These are phyloP conservation scores for Scophthalmus maximus DNA, from an alignment of 2,113 vertebrate genomes.

Conservation along the genomic window DNA sequence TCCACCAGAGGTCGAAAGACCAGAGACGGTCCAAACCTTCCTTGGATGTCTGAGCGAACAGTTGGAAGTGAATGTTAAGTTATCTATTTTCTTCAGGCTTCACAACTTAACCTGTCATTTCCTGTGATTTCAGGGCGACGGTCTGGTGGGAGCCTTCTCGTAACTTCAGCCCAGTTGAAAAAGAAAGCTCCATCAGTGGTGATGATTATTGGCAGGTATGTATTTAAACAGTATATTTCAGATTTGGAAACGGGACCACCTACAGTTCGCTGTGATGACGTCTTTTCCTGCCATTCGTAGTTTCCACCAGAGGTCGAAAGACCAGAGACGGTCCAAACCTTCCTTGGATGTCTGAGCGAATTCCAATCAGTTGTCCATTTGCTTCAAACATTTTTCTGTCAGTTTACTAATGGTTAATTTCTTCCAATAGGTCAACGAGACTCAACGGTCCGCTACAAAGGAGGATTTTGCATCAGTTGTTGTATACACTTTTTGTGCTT, in stretches of 20 bases:
- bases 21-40: conserved; percentile 62
- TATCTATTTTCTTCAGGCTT: too few species aligned
- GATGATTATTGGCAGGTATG: background rate
- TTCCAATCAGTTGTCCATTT: fast-evolving
- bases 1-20: conserved; percentile 58
- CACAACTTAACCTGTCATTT: background rate
- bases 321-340: conserved; percentile 60
- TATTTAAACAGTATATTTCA: background rate
- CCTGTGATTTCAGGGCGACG: background rate
- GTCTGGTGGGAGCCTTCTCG: too few species aligned
- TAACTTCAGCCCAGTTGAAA: too few species aligned
- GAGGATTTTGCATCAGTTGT: background rate
- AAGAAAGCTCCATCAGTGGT: too few species aligned
- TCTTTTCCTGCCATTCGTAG: conserved; percentile 62
- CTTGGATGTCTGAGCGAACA: conserved; percentile 54
- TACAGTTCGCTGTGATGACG: conserved; percentile 53
- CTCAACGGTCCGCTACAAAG: background rate
- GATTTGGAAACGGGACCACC: background rate
- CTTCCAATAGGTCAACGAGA: background rate
- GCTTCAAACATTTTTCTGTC: background rate
- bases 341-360: conserved; percentile 75
- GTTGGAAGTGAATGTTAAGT: background rate
- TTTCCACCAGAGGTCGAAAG: conserved; percentile 62
- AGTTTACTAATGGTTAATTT: background rate
- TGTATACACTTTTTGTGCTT: too few species aligned